phyloP scores from a whole-genome alignment of 2,113 vertebrate species.

The Salvelinus sp. region DNA sequence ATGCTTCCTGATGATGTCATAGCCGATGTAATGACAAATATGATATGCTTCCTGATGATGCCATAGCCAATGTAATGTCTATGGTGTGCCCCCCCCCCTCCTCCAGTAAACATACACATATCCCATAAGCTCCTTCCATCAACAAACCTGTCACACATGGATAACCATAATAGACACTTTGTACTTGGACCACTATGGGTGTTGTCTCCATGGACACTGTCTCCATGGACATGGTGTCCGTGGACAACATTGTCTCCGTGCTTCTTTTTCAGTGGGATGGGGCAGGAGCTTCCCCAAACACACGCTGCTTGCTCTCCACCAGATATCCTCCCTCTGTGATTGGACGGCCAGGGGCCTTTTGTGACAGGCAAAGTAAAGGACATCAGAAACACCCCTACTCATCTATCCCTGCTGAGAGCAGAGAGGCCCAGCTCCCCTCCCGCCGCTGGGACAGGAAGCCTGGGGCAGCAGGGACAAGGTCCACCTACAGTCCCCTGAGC shows the following conservation, averaged over 20 bases:
- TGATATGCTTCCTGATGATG: slow-evolving; percentile 25
- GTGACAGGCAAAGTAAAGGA: slow-evolving; percentile 27
- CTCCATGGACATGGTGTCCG: slow-evolving; percentile 32
- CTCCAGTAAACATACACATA: slow-evolving; percentile 10
- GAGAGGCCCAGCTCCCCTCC: slow-evolving; percentile 20
- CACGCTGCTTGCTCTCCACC: slow-evolving; percentile 7
- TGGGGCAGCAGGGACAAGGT: slow-evolving; percentile 34
- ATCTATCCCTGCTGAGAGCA: not conserved
- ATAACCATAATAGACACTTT: slow-evolving; percentile 52
- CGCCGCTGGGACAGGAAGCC: slow-evolving; percentile 41
- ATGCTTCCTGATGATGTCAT: not conserved
- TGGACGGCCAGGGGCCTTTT: slow-evolving; percentile 12
- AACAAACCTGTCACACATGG: slow-evolving; percentile 47
- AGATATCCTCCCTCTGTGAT: slow-evolving; percentile 11
- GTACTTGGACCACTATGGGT: slow-evolving; percentile 65
- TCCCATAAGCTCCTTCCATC: not conserved
- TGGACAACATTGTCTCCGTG: slow-evolving; percentile 9
- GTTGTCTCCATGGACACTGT: slow-evolving; percentile 53
- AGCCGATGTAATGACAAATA: not conserved
- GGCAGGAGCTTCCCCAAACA: slow-evolving; percentile 1
- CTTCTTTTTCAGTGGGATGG: not conserved
- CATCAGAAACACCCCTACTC: slow-evolving; percentile 13
- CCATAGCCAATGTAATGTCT: not conserved
- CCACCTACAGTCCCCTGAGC: slow-evolving; percentile 23
- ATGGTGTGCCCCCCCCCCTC: not conserved